A percentile compares a stretch with the other conserved stretches of the same genome.
phyloP scores from a whole-genome alignment of 2,113 vertebrate species.

The Cryptotis parvus region DNA sequence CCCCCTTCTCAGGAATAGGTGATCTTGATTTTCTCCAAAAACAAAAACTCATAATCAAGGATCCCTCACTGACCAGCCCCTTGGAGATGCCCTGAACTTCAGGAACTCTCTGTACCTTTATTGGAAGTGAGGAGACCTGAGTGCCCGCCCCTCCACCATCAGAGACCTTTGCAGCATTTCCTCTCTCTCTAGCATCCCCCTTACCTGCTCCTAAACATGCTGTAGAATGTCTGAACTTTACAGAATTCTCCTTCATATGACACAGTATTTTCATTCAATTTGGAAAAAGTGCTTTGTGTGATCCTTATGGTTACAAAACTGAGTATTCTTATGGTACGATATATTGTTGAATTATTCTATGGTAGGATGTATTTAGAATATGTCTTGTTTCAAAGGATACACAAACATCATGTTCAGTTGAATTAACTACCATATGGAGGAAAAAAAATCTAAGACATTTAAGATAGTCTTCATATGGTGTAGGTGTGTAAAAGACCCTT shows the following conservation, averaged over 20 bases:
- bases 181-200: too few species aligned
- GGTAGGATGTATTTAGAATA: too few species aligned
- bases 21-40: not conserved
- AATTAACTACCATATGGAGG: slow-evolving; percentile 1
- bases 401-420: not conserved
- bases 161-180: too few species aligned
- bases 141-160: too few species aligned
- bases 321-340: not conserved
- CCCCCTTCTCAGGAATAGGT: not conserved
- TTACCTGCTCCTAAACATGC: too few species aligned
- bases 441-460: slow-evolving; percentile 1
- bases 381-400: not conserved
- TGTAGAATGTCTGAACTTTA: too few species aligned
- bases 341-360: not conserved
- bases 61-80: not conserved
- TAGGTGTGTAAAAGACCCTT: slow-evolving; percentile 32
- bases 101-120: too few species aligned
- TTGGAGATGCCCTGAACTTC: too few species aligned
- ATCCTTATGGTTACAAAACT: slow-evolving; percentile 22
- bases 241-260: slow-evolving; percentile 13
- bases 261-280: not conserved
- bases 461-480: not conserved
- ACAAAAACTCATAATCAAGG: slow-evolving; percentile 2
- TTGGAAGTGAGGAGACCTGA: too few species aligned
- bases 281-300: slow-evolving; percentile 11